Evolutionary conservation across 2,113 vertebrate species (phyloP).

Genomic region (Perca schrenkii): DNA sequence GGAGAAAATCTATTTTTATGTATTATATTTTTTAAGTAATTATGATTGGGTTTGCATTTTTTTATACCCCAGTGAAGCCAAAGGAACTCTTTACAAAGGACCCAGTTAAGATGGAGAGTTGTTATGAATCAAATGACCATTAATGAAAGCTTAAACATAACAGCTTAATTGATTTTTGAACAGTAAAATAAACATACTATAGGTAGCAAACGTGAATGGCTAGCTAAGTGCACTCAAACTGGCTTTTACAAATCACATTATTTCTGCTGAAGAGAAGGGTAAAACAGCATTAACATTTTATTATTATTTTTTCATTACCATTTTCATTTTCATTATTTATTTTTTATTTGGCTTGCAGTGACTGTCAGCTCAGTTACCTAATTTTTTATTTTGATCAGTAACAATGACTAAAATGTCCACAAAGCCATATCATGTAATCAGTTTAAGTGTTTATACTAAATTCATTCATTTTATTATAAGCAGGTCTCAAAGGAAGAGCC

Average conservation of each 20-base stretch:
- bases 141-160: slow-evolving; percentile 3
- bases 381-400: background rate
- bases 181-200: background rate
- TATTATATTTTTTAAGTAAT: background rate
- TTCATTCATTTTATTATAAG: background rate
- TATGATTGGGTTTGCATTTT: background rate
- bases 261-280: background rate
- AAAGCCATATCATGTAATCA: background rate
- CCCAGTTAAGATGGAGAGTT: background rate
- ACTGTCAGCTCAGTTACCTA: background rate
- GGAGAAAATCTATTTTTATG: too few species aligned
- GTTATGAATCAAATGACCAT: background rate
- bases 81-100: background rate
- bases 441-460: background rate
- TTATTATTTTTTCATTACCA: background rate
- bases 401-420: background rate
- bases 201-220: background rate
- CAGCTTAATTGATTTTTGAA: background rate
- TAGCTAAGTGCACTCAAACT: background rate
- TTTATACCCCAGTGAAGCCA: background rate
- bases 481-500: background rate
- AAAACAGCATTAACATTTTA: background rate
- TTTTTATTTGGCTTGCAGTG: background rate
- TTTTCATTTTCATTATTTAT: background rate
- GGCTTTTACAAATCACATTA: background rate